Conservation (phyloP, 2,888 invertebrate species). For the Volucella bombylans region DNA sequence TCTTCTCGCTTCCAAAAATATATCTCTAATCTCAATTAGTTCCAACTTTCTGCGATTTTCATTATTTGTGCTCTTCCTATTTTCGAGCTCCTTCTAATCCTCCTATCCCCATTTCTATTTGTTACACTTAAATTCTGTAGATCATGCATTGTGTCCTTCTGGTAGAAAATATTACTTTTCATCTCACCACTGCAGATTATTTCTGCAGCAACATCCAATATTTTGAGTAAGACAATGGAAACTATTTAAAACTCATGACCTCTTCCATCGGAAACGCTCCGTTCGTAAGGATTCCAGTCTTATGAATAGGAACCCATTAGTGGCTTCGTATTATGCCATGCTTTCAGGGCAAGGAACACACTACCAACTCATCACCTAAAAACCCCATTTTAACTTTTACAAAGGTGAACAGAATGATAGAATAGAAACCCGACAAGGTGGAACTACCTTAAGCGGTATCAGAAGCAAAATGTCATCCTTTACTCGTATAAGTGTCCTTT, state of each 20-base stretch:
- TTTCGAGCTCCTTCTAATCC: too few species aligned
- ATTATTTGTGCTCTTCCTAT: too few species aligned
- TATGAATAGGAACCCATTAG: conserved; percentile 51
- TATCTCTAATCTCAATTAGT: too few species aligned
- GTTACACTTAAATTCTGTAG: too few species aligned
- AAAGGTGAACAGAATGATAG: conserved; percentile 8
- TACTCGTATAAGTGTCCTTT: background rate
- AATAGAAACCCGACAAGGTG: conserved; percentile 13
- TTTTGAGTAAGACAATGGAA: too few species aligned
- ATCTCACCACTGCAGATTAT: too few species aligned
- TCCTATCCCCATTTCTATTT: too few species aligned
- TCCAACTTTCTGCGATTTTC: too few species aligned
- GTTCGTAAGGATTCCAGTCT: background rate
- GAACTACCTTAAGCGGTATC: conserved; percentile 24
- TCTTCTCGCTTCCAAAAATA: too few species aligned
- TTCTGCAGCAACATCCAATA: too few species aligned
- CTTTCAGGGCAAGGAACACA: conserved; percentile 5
- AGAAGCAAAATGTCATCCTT: background rate
- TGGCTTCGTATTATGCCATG: conserved; percentile 7
- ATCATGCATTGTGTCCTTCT: too few species aligned
- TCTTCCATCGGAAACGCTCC: background rate
- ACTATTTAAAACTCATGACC: background rate
- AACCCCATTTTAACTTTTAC: conserved; percentile 47
- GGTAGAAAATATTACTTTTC: too few species aligned
- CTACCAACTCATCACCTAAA: conserved; percentile 50